A percentile compares a stretch with the other conserved stretches of the same genome.
phyloP scores from a whole-genome alignment of 2,888 invertebrate species.

The Brachypterus glaber region DNA sequence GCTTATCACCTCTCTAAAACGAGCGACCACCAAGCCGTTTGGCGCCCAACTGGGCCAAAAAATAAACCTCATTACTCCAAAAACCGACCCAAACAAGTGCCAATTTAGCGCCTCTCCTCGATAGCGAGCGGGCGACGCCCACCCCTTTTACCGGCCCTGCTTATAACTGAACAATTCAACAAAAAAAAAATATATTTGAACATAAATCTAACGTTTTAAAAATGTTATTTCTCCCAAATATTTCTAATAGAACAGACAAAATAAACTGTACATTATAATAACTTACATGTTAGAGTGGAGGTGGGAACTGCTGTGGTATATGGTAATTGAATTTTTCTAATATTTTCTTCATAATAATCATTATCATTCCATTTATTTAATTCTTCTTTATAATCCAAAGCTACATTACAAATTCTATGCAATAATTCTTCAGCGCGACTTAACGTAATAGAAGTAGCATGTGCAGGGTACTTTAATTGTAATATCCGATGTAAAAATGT shows the following conservation, averaged over 20 bases:
- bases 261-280: neutral
- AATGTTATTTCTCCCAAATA: too few relatives aligned
- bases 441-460: constrained; percentile 77
- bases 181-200: too few relatives aligned
- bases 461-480: constrained; percentile 89
- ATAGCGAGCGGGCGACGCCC: too few relatives aligned
- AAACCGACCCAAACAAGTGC: too few relatives aligned
- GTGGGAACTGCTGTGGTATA: constrained; percentile 56
- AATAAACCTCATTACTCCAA: too few relatives aligned
- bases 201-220: too few relatives aligned
- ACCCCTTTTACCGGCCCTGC: too few relatives aligned
- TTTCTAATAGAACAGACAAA: neutral
- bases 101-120: too few relatives aligned
- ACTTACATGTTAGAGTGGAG: constrained; percentile 52
- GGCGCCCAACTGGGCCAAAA: too few relatives aligned
- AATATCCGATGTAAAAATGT: constrained; percentile 76
- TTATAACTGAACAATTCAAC: too few relatives aligned
- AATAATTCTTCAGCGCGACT: constrained; percentile 81
- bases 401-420: constrained; percentile 69
- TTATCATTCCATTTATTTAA: constrained; percentile 70
- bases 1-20: too few relatives aligned
- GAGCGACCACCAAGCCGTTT: too few relatives aligned
- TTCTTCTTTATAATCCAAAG: constrained; percentile 70
- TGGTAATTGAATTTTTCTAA: constrained; percentile 78
- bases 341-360: constrained; percentile 74